Evolutionary conservation across 2,797 vertebrate species (phyloP).

Genomic region (Cygnus olor): DNA sequence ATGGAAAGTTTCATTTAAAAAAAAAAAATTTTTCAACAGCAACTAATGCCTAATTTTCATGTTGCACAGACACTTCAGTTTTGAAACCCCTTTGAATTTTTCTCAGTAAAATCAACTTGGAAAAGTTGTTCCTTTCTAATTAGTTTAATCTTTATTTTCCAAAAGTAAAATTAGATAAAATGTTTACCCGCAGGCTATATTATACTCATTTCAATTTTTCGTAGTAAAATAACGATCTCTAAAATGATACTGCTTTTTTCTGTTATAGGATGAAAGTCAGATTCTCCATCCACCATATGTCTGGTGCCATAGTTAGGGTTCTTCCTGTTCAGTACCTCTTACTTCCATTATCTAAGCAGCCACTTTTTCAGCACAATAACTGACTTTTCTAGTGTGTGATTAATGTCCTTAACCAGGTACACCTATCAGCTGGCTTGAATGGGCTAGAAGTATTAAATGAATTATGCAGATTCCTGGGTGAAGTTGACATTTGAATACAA

Average conservation of each 20-base stretch:
- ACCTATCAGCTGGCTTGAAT: background rate
- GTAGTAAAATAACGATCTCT: background rate
- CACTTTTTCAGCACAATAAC: constrained; percentile 12
- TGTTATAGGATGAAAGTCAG: background rate
- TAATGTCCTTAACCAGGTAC: constrained; percentile 29
- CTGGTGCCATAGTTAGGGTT: background rate
- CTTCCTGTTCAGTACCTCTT: background rate
- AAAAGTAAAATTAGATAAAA: background rate
- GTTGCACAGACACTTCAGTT: background rate
- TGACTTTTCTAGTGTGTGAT: constrained; percentile 35
- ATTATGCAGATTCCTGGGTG: constrained; percentile 29
- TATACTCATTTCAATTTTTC: background rate
- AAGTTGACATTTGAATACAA: constrained; percentile 51
- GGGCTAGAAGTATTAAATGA: constrained; percentile 6
- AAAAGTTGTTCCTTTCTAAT: background rate
- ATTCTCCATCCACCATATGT: background rate
- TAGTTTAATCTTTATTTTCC: constrained; percentile 14
- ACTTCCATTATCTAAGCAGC: constrained; percentile 4
- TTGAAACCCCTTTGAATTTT: background rate
- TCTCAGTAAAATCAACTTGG: background rate
- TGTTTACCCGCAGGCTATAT: background rate
- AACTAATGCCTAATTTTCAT: background rate
- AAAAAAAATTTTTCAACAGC: background rate
- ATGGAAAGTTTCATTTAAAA: background rate
- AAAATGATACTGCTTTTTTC: background rate